Evolutionary conservation across 2,888 invertebrate species (phyloP), one percentile per base, ranked within the genome.

Genomic region (Hoplodrina blanda): DNA sequence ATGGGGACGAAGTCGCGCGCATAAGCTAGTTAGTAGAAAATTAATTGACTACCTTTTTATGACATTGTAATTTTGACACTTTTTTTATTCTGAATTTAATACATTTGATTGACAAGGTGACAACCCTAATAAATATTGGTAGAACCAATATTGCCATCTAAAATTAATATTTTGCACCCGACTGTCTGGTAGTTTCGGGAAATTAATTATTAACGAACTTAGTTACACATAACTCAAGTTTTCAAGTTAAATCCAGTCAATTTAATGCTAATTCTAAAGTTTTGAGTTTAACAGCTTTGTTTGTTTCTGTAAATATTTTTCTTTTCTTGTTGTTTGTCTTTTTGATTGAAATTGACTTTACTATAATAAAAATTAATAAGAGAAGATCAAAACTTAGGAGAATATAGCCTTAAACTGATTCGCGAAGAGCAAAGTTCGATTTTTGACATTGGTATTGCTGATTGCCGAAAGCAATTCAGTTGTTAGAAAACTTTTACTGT

Each of bases 141-240:
- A 82, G 78, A 85, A 81, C 82, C 85, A 87, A 87, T 87, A 85
- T 85, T 82, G 84, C 80, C 72, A 67, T 84, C 85, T 83, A 83
- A 88, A 86, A 87, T 88, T 88, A 88, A 85, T 87, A 85, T 88
- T 88, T 88, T 85, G 83, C 84, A 76, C 82, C 85, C 72, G 74
- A 82, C 78, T 79, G 82, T 85, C 81, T 81, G 65, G 77, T 83
- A 84, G 84, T 85, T 87, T 83, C 59, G 76, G 81, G 76, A 87
- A 85, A 86, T 87, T 86, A 85, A 85, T 87, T 85, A 85, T 85
- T 85, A 84, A 85, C 81, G 71, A 82, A 85, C 82, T 86, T 77
- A 76, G 64, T 85, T 85, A 85, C 85, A 82, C 80, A 82, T 84
- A 84, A 82, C 78, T 78, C 63, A 56, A 80, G 70, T 78, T 81